Base-by-base conservation (phyloP, 2,888 invertebrate species). In the Ophion ventricosus region DNA sequence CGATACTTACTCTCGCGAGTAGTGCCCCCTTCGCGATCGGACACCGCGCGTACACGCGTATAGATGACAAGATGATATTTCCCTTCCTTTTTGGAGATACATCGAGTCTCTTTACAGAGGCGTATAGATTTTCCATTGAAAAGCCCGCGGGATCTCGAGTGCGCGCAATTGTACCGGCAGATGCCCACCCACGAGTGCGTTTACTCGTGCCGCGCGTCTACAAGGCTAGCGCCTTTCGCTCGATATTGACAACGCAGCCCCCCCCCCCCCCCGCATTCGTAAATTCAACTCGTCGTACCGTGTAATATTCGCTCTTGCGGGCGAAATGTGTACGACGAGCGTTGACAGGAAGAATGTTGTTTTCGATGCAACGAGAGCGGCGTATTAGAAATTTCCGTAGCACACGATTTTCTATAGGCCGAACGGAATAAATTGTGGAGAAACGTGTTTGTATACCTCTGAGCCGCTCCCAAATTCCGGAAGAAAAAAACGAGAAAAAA, bases 51-150 rank as follows among this genome's bases (percentile, higher is more conserved):
- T 85, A 85, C 74, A n/a, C 56, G 57, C 56, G 40, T 59, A 75
- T 59, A 69, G 63, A 75, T 81, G 84, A 87, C 87, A 86, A 85
- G 83, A 84, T 86, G 78, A 85, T 86, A 85, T 86, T 87, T 82
- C 81, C 77, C 80, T 84, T 85, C 40, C 43, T 72, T 87, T 86
- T 86, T 81, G 86, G 82, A 86, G 75, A 84, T 83, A 66, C 70
- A 43, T n/a, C 49, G 17, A 49, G 49, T 49, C 14, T 49, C 49
- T n/a, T n/a, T 54, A 77, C 80, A 80, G 78, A 67, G 84, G 84
- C 73, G 64, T 84, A 84, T 81, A 74, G 81, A 81, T 84, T 84
- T 84, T 84, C 74, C 81, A 81, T 81, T 54, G 80, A 78, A 56
- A 61, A 84, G 74, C 63, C 35, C 35, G 35, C 69, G 57, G 69